Conservation (phyloP, 2,113 vertebrate genomes). For the Pseudorectes ferrugineus region DNA sequence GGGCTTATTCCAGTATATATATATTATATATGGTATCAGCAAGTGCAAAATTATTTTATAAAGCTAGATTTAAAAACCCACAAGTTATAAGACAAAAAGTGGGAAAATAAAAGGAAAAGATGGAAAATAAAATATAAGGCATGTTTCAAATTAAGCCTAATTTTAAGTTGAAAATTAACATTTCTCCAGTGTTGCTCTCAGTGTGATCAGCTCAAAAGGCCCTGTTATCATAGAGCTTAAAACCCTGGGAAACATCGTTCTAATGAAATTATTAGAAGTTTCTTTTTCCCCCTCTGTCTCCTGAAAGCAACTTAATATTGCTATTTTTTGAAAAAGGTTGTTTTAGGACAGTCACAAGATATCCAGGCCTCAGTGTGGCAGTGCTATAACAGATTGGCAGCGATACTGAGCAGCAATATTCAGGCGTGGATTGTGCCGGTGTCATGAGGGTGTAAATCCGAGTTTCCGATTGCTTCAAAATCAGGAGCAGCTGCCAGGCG, state of each 20-base stretch:
- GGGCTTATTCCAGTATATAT: background rate
- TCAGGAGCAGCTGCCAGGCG: background rate
- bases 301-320: background rate
- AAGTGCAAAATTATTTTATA: background rate
- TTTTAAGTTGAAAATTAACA: background rate
- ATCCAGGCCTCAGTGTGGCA: background rate
- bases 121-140: background rate
- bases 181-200: background rate
- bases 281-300: accelerated
- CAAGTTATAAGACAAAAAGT: background rate
- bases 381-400: background rate
- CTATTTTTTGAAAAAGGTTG: background rate
- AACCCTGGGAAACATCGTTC: background rate
- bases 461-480: background rate
- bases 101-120: background rate
- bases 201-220: background rate
- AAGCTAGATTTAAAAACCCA: background rate
- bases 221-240: background rate
- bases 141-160: background rate
- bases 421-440: background rate
- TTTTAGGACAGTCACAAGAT: background rate
- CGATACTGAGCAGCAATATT: background rate
- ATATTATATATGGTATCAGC: background rate
- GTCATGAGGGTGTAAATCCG: background rate
- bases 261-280: background rate